These are phyloP conservation scores for Pristis pectinata DNA, from an alignment of 2,797 vertebrate genomes.

Conservation along the genomic window DNA sequence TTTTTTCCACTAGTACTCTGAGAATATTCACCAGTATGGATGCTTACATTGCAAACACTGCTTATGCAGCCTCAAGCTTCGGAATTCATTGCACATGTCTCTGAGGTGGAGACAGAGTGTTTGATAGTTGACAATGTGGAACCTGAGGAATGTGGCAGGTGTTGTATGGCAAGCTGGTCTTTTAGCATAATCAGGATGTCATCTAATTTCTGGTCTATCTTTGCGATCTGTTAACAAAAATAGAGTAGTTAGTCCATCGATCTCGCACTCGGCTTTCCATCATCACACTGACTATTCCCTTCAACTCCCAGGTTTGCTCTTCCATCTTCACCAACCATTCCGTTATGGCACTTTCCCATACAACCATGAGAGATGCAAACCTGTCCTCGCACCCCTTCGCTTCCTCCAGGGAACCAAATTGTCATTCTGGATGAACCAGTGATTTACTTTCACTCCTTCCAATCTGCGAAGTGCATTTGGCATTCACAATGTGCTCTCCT, in stretches of 20 bases:
- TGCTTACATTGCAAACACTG: background rate
- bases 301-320: background rate
- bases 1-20: background rate
- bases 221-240: constrained; percentile 34
- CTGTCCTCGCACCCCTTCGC: no score
- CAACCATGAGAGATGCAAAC: no score
- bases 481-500: no score
- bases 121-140: constrained; percentile 28
- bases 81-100: background rate
- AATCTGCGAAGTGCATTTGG: no score
- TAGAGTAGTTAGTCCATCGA: constrained; percentile 20
- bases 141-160: constrained; percentile 22
- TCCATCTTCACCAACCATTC: no score
- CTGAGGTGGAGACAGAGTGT: background rate
- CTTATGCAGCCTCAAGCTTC: constrained; percentile 4
- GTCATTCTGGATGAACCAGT: no score
- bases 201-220: constrained; percentile 32
- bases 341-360: no score
- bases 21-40: background rate
- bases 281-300: background rate
- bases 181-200: constrained; percentile 27
- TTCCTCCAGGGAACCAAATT: no score
- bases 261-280: background rate
- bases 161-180: constrained; percentile 27
- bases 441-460: no score